Base-by-base conservation (phyloP, 2,797 vertebrate genomes). In the Garrulus glandarius region DNA sequence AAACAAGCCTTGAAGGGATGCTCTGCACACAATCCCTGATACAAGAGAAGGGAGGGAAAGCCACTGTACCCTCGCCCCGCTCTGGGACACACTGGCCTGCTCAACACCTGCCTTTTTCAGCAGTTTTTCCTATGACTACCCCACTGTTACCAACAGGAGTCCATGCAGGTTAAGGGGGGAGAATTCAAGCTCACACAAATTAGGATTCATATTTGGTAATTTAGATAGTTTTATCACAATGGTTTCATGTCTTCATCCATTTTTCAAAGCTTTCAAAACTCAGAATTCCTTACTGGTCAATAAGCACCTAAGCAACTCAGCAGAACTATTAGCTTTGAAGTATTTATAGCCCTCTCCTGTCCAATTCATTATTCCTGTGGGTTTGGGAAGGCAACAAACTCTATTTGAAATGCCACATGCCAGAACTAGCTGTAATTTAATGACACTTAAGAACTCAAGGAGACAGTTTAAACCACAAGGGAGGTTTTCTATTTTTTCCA, bases 391-490 rank as follows among this genome's bases (percentile, higher is more conserved):
- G 85, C 86, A 95, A 89, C 69, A 91, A 84, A 89, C 53, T 87
- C 83, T 63, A 87, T 87, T 71, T 92, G 79, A 88, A 78, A 91
- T 23, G 55, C 64, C 81, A 68, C 82, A 93, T 63, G 92, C 80
- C 85, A 95, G 77, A 96, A 94, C 81, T 56, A 75, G 79, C 81
- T 92, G 69, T 65, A 93, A 96, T 87, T 95, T 96, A 91, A 94
- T 70, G 92, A 95, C 75, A 85, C 75, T 96, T 96, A 94, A 93
- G 93, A 95, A 95, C 75, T 71, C 71, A 87, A 94, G 32, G 61
- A 96, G 92, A 95, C 91, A 95, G 88, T 69, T 96, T 72, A 92
- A 97, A 95, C 84, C 94, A 91, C 89, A 91, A 64, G 87, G 52
- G 89, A 89, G 32, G 43, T 89, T 89, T 95, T 93, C 90, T 93